Conservation (phyloP, 92 coral and sea anemone species). For the Anthopleura xanthogrammica region DNA sequence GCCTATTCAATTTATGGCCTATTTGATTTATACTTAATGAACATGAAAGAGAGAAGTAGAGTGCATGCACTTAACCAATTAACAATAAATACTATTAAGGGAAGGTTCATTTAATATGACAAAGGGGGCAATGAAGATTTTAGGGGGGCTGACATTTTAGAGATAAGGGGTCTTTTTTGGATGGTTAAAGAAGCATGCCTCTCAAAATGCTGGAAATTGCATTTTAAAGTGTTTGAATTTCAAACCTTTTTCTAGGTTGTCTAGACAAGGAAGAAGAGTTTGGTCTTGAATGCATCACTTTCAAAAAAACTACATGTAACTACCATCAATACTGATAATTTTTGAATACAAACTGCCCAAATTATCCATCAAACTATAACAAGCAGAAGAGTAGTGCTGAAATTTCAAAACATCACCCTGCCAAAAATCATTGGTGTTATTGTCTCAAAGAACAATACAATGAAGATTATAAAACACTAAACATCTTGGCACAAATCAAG, state of each 20-base stretch:
- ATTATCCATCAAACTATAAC: slow-evolving; percentile 19
- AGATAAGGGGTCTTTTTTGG: slow-evolving; percentile 8
- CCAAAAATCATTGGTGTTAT: slow-evolving; percentile 26
- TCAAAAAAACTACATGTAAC: slow-evolving; percentile 16
- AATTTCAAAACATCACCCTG: slow-evolving; percentile 17
- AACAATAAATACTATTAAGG: slow-evolving; percentile 28
- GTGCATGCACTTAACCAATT: slow-evolving; percentile 25
- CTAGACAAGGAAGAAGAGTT: slow-evolving; percentile 27
- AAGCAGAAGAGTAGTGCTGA: slow-evolving; percentile 21
- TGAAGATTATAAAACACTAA: slow-evolving; percentile 1
- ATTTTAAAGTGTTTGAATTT: slow-evolving; percentile 10
- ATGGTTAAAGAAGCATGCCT: slow-evolving; percentile 25
- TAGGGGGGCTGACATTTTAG: slow-evolving; percentile 23
- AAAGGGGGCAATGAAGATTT: slow-evolving; percentile 12
- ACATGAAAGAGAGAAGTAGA: slow-evolving; percentile 23
- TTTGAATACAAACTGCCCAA: slow-evolving; percentile 20
- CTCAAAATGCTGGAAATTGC: too few species aligned
- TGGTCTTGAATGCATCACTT: slow-evolving; percentile 28
- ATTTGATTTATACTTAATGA: slow-evolving; percentile 26
- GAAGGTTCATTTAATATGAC: slow-evolving; percentile 11
- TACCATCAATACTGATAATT: slow-evolving; percentile 12
- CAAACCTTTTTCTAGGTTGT: slow-evolving; percentile 18
- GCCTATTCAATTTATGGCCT: background rate
- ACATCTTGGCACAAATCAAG: background rate
- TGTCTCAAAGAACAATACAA: slow-evolving; percentile 22